Conservation (phyloP, 2,888 invertebrate genomes). For the Sphinx pinastri region DNA sequence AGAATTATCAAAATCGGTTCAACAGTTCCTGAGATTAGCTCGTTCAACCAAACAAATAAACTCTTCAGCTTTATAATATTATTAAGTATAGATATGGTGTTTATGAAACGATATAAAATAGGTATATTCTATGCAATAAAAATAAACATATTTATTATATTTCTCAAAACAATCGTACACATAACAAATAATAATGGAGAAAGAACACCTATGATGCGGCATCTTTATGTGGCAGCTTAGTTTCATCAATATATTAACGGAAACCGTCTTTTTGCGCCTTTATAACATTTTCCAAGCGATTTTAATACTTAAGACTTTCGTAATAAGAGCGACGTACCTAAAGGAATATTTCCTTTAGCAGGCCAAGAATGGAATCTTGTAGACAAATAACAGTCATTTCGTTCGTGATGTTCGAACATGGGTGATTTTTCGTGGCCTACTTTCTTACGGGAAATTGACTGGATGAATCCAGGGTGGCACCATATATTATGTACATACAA, state of each 20-base stretch:
- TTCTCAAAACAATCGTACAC: background rate
- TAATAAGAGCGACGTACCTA: background rate
- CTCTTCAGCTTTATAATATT: too few relatives aligned
- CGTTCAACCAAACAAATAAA: too few relatives aligned
- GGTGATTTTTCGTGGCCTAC: background rate
- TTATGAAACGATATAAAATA: too few relatives aligned
- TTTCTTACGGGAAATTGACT: too few relatives aligned
- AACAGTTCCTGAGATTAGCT: too few relatives aligned
- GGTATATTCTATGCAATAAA: too few relatives aligned
- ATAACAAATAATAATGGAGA: background rate
- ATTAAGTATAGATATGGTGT: too few relatives aligned
- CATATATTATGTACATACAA: too few relatives aligned
- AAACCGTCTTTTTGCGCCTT: background rate
- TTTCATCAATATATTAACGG: conserved; percentile 6
- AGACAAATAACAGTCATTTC: conserved; percentile 7
- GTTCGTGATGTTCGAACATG: background rate
- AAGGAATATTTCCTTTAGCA: background rate
- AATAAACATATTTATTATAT: too few relatives aligned
- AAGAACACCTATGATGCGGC: background rate
- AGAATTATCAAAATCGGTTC: too few relatives aligned
- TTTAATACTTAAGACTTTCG: background rate
- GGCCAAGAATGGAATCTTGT: background rate
- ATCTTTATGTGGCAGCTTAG: background rate
- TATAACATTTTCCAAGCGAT: background rate
- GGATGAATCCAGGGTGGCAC: too few relatives aligned